phyloP scores from a whole-genome alignment of 2,113 vertebrate species.

The Perognathus longimembris region DNA sequence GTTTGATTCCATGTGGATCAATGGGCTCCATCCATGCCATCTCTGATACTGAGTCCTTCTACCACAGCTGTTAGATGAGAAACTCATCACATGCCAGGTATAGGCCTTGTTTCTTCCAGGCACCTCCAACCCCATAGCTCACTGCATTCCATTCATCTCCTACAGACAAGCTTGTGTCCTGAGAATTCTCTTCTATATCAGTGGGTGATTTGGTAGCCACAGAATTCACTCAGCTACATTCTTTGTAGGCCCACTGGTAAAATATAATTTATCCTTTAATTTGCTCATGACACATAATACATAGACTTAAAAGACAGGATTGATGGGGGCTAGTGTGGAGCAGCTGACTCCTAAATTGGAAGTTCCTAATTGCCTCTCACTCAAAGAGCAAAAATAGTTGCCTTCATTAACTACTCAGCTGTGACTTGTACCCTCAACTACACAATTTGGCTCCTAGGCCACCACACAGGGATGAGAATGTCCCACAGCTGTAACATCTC shows the following conservation, averaged over 20 bases:
- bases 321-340: not conserved
- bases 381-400: not conserved
- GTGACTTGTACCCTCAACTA: not conserved
- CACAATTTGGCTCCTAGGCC: too few relatives aligned
- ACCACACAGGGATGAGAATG: not conserved
- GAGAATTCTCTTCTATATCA: not conserved
- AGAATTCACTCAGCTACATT: not conserved
- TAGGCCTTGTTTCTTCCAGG: not conserved
- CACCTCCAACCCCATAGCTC: not conserved
- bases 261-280: not conserved
- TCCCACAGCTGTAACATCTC: not conserved
- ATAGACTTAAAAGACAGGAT: not conserved
- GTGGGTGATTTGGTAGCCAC: too few relatives aligned
- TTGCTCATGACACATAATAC: not conserved
- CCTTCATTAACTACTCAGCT: not conserved
- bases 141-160: not conserved
- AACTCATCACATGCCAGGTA: too few relatives aligned
- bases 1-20: not conserved
- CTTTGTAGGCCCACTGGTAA: not conserved
- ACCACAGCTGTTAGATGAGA: rapidly evolving
- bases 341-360: not conserved
- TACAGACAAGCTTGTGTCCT: not conserved
- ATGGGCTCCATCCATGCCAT: not conserved
- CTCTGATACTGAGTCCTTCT: not conserved
- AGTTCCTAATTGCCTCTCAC: not conserved